Evolutionary conservation across 2,797 vertebrate species (phyloP), one percentile per base, ranked within the genome.

Genomic region (Pipistrellus kuhlii): DNA sequence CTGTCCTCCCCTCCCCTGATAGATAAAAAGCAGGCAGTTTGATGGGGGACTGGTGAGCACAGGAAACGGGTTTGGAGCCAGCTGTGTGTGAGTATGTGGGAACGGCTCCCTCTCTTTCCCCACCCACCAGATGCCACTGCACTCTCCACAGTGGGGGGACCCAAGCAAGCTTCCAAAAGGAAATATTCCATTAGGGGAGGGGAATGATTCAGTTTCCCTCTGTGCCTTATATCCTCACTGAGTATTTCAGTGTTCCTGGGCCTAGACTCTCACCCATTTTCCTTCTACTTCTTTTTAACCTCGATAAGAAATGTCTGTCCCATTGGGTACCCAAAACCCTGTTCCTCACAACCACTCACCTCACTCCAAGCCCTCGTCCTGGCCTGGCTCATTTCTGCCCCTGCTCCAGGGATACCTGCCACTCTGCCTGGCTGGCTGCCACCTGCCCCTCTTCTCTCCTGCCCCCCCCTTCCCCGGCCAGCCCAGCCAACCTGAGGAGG

Each of bases 161-260:
- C 30, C 15, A 59, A 71, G 59, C 51, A 48, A 80, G 51, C 59
- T 86, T 87, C 90, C 64, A 59, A 51, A 94, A 84, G 57, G 91
- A 90, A 80, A 76, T 41, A 46, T 77, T 82, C 76, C 48, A 25
- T n/a, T 46, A 35, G 48, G 44, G 10, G 44, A 44, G 44, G 44
- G 44, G 27, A 48, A 30, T 59, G 88, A 81, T 71, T 94, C 90
- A n/a, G 80, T 96, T 93, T 92, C 83, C 88, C 51, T 86, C n/a
- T 85, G 68, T 75, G 55, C 21, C n/a, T 94, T 76, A 41, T 72
- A 46, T 64, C 48, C 38, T 90, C 68, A 51, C 41, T 57, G 90
- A 88, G 12, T 51, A 83, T 88, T 88, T 91, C 32, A 86, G 38
- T 75, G 81, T 92, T 85, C 55, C 94, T 95, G 68, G 66, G 66